A percentile compares a stretch with the other conserved stretches of the same genome.
These are phyloP conservation scores for Sinocyclocheilus anshuiensis DNA, from an alignment of 2,113 vertebrate genomes.

Conservation along the genomic window DNA sequence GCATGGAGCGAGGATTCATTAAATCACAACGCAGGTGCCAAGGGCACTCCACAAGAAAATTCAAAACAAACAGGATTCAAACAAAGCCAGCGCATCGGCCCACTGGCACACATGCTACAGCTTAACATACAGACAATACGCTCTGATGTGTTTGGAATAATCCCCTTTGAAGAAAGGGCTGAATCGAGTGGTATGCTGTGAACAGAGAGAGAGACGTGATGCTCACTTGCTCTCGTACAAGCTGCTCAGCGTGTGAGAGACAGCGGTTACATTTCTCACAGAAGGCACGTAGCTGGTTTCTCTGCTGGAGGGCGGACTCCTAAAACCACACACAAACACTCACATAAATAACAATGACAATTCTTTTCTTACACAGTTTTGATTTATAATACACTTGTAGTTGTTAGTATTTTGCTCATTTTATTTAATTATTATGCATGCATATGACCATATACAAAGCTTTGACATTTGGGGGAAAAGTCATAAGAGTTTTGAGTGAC, in stretches of 20 bases:
- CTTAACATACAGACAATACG: neutral
- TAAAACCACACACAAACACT: slow-evolving; percentile 59
- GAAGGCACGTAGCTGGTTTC: slow-evolving; percentile 76
- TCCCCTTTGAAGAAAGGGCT: neutral
- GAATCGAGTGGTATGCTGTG: neutral
- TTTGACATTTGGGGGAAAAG: neutral
- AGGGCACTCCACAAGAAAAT: slow-evolving; percentile 3
- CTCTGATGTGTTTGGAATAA: neutral
- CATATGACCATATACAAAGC: neutral
- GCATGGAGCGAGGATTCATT: slow-evolving; percentile 2
- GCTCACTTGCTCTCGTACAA: slow-evolving; percentile 82
- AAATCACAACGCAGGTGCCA: slow-evolving; percentile 23
- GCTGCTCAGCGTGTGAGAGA: slow-evolving; percentile 74
- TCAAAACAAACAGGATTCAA: slow-evolving; percentile 24
- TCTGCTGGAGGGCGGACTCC: slow-evolving; percentile 76
- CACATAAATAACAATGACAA: slow-evolving; percentile 44
- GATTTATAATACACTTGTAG: neutral
- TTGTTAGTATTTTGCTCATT: neutral
- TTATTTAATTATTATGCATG: neutral
- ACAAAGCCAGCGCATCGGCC: neutral
- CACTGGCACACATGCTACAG: slow-evolving; percentile 5
- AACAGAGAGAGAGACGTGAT: neutral
- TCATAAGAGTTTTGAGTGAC: neutral
- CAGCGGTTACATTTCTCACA: slow-evolving; percentile 76
- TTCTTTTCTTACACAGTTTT: neutral